phyloP scores from a whole-genome alignment of 1,140 invertebrate species.

The Psilanteris sp. region DNA sequence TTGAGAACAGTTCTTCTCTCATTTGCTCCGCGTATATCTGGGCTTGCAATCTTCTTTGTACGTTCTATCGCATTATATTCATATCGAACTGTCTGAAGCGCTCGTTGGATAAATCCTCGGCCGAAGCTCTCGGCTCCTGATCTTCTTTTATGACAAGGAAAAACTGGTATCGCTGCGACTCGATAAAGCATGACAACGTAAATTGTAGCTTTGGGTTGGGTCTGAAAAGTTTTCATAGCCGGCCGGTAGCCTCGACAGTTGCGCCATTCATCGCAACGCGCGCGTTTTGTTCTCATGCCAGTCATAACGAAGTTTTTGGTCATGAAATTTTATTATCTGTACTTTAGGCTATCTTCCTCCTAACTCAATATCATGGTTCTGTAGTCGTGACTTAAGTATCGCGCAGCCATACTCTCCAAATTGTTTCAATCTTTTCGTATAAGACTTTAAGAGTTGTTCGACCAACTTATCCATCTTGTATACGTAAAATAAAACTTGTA shows the following conservation, averaged over 20 bases:
- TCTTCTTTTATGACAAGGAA: conserved; percentile 63
- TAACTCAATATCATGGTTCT: conserved; percentile 76
- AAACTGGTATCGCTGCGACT: conserved; percentile 59
- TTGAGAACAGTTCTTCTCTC: conserved; percentile 30
- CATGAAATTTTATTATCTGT: conserved; percentile 78
- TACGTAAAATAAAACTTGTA: conserved; percentile 40
- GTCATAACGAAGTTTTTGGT: conserved; percentile 75
- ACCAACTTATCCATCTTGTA: conserved; percentile 54
- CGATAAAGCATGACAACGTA: conserved; percentile 67
- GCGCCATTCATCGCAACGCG: conserved; percentile 67
- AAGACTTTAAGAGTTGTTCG: conserved; percentile 50
- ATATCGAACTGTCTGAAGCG: conserved; percentile 58
- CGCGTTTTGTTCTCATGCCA: conserved; percentile 71
- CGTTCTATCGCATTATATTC: conserved; percentile 58
- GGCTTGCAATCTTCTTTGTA: conserved; percentile 45
- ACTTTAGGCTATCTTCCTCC: conserved; percentile 71
- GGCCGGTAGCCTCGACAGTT: conserved; percentile 50
- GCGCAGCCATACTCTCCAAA: conserved; percentile 45
- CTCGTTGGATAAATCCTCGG: conserved; percentile 55
- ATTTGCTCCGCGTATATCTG: conserved; percentile 49
- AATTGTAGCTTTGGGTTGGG: conserved; percentile 68
- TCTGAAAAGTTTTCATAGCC: conserved; percentile 76
- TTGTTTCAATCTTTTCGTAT: conserved; percentile 55
- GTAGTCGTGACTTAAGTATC: conserved; percentile 61
- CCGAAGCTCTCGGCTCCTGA: conserved; percentile 35